These are phyloP conservation scores for Corythoichthys intestinalis DNA, from an alignment of 2,113 vertebrate species.

Conservation along the genomic window DNA sequence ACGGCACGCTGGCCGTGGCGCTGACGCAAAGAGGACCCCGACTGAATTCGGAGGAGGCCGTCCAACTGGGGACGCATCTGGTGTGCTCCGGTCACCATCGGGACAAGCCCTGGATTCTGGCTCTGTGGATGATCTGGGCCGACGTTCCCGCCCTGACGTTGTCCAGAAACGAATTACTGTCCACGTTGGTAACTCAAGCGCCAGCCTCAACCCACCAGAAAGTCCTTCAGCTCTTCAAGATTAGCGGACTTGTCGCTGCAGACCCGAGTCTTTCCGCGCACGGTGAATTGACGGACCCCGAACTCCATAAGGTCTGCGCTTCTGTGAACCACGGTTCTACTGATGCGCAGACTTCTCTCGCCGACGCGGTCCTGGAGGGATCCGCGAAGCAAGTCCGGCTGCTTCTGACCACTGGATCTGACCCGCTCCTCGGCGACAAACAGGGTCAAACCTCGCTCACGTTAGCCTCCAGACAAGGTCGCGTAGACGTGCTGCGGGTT, in stretches of 20 bases:
- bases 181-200: constrained; percentile 26
- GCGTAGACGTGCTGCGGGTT: constrained; percentile 58
- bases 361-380: constrained; percentile 64
- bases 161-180: constrained; percentile 2
- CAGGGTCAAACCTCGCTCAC: constrained; percentile 76
- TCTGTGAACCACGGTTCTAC: constrained; percentile 58
- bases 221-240: constrained; percentile 69
- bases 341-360: constrained; percentile 67
- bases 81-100: constrained; percentile 66
- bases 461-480: constrained; percentile 70
- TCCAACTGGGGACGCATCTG: constrained; percentile 70
- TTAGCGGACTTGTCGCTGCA: constrained; percentile 55
- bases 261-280: constrained; percentile 35
- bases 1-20: constrained; percentile 75
- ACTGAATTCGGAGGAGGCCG: constrained; percentile 59
- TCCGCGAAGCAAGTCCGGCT: constrained; percentile 59
- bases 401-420: constrained; percentile 64
- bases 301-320: constrained; percentile 59
- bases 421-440: constrained; percentile 66
- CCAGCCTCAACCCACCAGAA: constrained; percentile 63
- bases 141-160: constrained; percentile 53
- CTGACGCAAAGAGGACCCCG: constrained; percentile 58
- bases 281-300: constrained; percentile 30
- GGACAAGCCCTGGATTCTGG: constrained; percentile 64
- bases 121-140: constrained; percentile 75